Percentiles rank a stretch among this genome's conserved stretches.
These are phyloP conservation scores for Agelas oroides DNA, from an alignment of 37 sponge, comb jelly and placozoan genomes.

Conservation along the genomic window DNA sequence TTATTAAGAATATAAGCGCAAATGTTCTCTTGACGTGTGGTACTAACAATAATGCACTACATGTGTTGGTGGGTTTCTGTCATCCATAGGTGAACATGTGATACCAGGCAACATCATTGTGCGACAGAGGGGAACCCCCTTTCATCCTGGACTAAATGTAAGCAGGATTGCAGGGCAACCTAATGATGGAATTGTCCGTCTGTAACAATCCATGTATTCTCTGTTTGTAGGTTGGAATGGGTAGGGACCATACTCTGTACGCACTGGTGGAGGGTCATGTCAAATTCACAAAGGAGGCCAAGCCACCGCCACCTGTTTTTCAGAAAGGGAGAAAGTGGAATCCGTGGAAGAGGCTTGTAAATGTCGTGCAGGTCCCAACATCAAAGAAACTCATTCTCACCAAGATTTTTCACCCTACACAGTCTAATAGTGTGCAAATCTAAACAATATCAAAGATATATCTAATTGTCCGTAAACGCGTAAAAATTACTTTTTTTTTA, in stretches of 20 bases:
- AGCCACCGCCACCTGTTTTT: conserved; percentile 36
- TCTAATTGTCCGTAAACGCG: too few relatives aligned
- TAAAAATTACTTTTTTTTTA: too few relatives aligned
- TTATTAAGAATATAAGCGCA: too few relatives aligned
- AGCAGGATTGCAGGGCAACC: too few relatives aligned
- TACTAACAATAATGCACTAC: too few relatives aligned
- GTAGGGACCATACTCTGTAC: conserved; percentile 87
- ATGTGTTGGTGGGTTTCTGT: too few relatives aligned
- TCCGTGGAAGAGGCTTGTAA: conserved; percentile 61
- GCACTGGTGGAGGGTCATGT: conserved; percentile 82
- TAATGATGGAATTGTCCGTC: too few relatives aligned
- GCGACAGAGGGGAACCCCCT: conserved; percentile 81
- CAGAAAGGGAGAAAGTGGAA: conserved; percentile 54
- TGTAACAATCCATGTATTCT: too few relatives aligned
- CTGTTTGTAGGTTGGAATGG: conserved; percentile 87
- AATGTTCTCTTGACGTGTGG: too few relatives aligned
- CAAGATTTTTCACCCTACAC: not conserved
- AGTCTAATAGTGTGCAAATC: too few relatives aligned
- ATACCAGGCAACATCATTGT: conserved; percentile 79
- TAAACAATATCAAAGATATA: too few relatives aligned
- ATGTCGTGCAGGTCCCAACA: conserved; percentile 29
- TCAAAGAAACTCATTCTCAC: conserved; percentile 33
- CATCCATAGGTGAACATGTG: conserved; percentile 71
- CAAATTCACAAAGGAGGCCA: conserved; percentile 67
- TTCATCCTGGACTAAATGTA: conserved; percentile 88